phyloP scores from a whole-genome alignment of 2,888 invertebrate species.

The Dynastes tityus region DNA sequence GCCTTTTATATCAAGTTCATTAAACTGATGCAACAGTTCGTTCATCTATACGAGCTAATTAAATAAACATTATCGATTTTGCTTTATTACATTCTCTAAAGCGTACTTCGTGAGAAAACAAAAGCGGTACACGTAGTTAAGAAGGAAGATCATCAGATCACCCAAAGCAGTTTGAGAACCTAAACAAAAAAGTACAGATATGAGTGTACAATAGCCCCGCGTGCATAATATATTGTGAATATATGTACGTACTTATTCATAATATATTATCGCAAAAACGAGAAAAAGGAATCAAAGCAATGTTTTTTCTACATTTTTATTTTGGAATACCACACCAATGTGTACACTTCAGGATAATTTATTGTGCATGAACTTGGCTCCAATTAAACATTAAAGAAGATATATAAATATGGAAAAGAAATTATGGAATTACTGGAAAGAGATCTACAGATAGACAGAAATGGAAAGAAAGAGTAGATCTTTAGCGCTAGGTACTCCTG shows the following conservation, averaged over 20 bases:
- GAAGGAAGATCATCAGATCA: neutral
- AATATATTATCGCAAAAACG: no score
- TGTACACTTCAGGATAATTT: neutral
- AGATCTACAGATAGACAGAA: no score
- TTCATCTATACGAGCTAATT: no score
- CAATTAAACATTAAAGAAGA: no score
- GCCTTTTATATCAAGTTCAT: no score
- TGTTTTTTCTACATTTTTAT: neutral
- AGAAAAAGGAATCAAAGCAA: neutral
- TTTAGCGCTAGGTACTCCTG: no score
- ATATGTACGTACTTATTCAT: no score
- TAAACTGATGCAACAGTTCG: no score
- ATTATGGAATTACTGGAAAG: no score
- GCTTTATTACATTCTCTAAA: constrained; percentile 4
- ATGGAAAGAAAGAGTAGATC: no score
- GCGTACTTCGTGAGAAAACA: constrained; percentile 4
- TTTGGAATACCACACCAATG: neutral
- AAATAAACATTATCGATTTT: neutral
- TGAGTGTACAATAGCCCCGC: neutral
- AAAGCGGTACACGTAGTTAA: neutral
- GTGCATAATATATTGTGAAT: neutral
- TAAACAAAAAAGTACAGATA: neutral
- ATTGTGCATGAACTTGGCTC: no score
- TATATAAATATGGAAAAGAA: no score
- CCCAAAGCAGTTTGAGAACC: neutral